Conservation (phyloP, 2,888 invertebrate genomes). For the Trichogramma dendrolimi region DNA sequence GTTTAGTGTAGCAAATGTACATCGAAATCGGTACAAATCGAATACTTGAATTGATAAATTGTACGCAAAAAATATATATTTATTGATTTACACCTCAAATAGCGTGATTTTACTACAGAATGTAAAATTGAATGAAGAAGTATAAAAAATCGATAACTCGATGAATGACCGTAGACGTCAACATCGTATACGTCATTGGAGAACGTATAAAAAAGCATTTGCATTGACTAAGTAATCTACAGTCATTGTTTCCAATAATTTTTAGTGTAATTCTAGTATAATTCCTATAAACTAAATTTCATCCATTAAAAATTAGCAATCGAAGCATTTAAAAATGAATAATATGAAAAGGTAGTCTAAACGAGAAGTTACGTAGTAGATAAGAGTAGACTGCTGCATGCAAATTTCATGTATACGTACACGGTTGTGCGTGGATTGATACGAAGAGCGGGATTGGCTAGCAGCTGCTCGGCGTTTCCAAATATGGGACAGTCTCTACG, state of each 20-base stretch:
- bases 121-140: not conserved
- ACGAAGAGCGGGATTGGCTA: conserved; percentile 55
- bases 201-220: conserved; percentile 30
- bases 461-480: conserved; percentile 64
- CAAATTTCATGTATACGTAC: conserved; percentile 14
- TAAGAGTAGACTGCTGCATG: conserved; percentile 26
- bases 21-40: too few relatives aligned
- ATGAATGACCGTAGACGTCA: conserved; percentile 39
- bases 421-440: conserved; percentile 31
- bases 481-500: conserved; percentile 74
- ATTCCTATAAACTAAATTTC: not conserved
- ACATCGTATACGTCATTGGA: conserved; percentile 40
- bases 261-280: not conserved
- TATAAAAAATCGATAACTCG: conserved; percentile 14
- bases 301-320: conserved; percentile 1
- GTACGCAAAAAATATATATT: too few relatives aligned
- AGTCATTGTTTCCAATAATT: not conserved
- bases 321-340: conserved; percentile 18
- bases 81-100: too few relatives aligned
- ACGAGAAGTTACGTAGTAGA: conserved; percentile 25
- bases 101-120: too few relatives aligned
- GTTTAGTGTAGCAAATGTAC: too few relatives aligned
- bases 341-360: conserved; percentile 21
- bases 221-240: conserved; percentile 17
- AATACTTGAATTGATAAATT: too few relatives aligned